These are phyloP conservation scores for Clarias platycephalus DNA, from an alignment of 2,797 vertebrate genomes.

Conservation along the genomic window DNA sequence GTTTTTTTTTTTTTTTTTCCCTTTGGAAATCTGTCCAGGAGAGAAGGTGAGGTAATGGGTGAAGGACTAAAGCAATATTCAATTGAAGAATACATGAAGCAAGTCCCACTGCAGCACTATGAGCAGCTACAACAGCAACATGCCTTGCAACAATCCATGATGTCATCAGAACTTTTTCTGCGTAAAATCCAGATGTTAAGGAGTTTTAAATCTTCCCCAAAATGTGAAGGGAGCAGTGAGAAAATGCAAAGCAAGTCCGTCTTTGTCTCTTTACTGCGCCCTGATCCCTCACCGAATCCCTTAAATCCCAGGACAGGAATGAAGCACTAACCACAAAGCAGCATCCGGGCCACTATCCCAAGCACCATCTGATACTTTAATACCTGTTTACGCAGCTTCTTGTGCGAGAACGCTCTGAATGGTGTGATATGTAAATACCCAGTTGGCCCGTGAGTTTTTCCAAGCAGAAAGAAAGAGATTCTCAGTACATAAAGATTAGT, in stretches of 20 bases:
- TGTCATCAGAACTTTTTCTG: not conserved
- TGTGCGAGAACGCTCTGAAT: constrained; percentile 1
- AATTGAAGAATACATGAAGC: not conserved
- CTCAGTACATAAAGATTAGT: not conserved
- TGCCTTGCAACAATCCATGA: not conserved
- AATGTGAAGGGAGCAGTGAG: not conserved
- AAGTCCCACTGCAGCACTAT: not conserved
- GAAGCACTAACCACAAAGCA: constrained; percentile 12
- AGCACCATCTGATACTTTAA: constrained; percentile 38
- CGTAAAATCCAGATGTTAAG: not conserved
- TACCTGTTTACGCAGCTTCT: constrained; percentile 28
- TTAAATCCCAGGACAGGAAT: not conserved
- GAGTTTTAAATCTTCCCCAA: not conserved
- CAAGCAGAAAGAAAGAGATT: not conserved
- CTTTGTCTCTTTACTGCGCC: not conserved
- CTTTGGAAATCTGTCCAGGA: not conserved
- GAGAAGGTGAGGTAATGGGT: not conserved
- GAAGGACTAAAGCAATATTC: not conserved
- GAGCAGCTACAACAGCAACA: not conserved
- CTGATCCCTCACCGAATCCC: constrained; percentile 16
- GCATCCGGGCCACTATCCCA: not conserved
- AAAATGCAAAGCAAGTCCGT: not conserved
- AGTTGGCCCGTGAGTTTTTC: not conserved
- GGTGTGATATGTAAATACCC: constrained; percentile 14
- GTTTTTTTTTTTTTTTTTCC: too few relatives aligned